Conservation (phyloP, 1,140 invertebrate genomes). For the Melitaea cinxia region DNA sequence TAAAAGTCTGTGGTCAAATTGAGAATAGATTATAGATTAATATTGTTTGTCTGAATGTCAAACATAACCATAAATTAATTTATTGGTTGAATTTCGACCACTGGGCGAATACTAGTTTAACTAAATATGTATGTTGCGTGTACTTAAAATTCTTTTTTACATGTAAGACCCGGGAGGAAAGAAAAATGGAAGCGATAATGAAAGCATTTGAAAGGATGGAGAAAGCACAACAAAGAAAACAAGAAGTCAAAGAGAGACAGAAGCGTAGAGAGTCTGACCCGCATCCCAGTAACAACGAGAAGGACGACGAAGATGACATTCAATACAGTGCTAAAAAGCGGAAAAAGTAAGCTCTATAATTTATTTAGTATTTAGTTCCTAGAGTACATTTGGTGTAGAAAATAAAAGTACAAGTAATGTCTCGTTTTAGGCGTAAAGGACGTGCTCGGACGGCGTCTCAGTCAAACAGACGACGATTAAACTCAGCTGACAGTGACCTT, state of each 20-base stretch:
- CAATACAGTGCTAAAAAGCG: slow-evolving; percentile 69
- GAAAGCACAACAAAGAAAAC: slow-evolving; percentile 89
- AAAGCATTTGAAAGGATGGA: slow-evolving; percentile 94
- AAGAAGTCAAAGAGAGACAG: slow-evolving; percentile 84
- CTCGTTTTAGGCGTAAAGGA: slow-evolving; percentile 82
- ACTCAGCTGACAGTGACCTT: slow-evolving; percentile 88
- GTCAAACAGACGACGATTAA: slow-evolving; percentile 84
- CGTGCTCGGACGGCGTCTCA: slow-evolving; percentile 84
- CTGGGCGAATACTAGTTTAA: no score
- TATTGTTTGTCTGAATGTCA: no score
- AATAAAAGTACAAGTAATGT: neutral
- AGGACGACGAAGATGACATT: slow-evolving; percentile 75
- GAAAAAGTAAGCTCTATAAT: slow-evolving; percentile 67
- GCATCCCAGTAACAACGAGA: slow-evolving; percentile 70
- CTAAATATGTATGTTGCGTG: neutral
- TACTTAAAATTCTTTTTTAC: neutral
- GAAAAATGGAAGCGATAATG: slow-evolving; percentile 98
- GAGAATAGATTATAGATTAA: no score
- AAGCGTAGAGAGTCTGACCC: slow-evolving; percentile 81
- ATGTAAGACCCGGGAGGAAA: slow-evolving; percentile 92
- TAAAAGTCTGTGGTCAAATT: no score
- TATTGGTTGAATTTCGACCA: no score
- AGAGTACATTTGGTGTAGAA: neutral
- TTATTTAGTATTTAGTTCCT: neutral
- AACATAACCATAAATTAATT: no score